Evolutionary conservation across 2,888 invertebrate species (phyloP).

Genomic region (Lepidocyrtoides sp.): DNA sequence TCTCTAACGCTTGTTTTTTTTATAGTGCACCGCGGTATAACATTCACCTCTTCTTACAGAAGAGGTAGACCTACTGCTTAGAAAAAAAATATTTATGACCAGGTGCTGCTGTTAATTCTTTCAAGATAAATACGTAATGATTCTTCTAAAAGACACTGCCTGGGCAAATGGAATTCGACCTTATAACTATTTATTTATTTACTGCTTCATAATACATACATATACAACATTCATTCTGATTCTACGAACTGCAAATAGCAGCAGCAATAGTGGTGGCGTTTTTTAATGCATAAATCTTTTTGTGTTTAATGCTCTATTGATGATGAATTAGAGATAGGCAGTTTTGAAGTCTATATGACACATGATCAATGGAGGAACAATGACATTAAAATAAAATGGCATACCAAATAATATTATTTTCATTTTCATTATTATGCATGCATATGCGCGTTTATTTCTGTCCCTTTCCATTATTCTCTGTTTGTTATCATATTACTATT

Average conservation of each 20-base stretch:
- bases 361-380: neutral
- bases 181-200: constrained; percentile 16
- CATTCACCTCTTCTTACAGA: neutral
- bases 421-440: constrained; percentile 7
- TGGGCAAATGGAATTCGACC: constrained; percentile 54
- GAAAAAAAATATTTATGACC: constrained; percentile 76
- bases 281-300: constrained; percentile 65
- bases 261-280: no score
- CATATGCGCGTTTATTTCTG: neutral
- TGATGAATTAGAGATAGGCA: constrained; percentile 73
- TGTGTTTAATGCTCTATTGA: constrained; percentile 34
- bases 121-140: constrained; percentile 12
- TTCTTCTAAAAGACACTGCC: constrained; percentile 1
- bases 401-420: neutral
- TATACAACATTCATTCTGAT: no score
- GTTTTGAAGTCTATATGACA: constrained; percentile 23
- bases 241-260: constrained; percentile 28
- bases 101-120: constrained; percentile 22
- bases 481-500: neutral
- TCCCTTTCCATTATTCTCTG: constrained; percentile 13
- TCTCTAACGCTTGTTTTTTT: neutral
- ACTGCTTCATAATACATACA: constrained; percentile 9
- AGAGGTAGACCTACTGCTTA: constrained; percentile 61
- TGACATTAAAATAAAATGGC: constrained; percentile 27
- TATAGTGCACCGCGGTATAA: neutral